Evolutionary conservation across 2,888 invertebrate genomes (phyloP).

Genomic region (Tribolium freemani): DNA sequence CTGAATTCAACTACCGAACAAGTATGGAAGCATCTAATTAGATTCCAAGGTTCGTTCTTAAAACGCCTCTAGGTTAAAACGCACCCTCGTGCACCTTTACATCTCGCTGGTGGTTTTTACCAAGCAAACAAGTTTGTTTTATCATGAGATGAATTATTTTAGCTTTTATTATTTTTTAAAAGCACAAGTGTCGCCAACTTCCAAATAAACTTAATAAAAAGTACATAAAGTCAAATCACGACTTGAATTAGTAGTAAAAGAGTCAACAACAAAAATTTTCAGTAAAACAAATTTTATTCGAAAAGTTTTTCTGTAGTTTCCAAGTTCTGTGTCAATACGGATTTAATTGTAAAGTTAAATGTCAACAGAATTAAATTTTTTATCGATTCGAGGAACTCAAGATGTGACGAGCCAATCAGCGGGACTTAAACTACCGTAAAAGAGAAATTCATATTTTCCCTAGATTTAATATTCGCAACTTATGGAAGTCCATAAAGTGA

Average conservation of each 20-base stretch:
- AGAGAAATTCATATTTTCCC: background rate
- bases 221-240: too few species aligned
- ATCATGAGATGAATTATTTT: constrained; percentile 18
- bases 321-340: background rate
- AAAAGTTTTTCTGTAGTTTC: background rate
- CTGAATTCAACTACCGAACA: constrained; percentile 5
- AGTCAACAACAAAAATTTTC: too few species aligned
- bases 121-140: constrained; percentile 15
- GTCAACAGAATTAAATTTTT: background rate
- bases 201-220: too few species aligned
- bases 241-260: too few species aligned
- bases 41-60: constrained; percentile 23
- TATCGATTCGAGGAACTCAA: background rate
- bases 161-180: background rate
- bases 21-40: constrained; percentile 26
- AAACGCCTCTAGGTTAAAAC: constrained; percentile 21
- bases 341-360: background rate
- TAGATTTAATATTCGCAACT: background rate
- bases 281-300: background rate
- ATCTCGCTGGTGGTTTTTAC: constrained; percentile 8
- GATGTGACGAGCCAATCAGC: background rate
- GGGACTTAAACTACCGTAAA: background rate
- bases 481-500: background rate
- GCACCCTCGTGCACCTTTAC: constrained; percentile 21
- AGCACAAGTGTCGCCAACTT: too few species aligned